A percentile compares a stretch with the other conserved stretches of the same genome.
Evolutionary conservation across 2,113 vertebrate species (phyloP).

Genomic region (Alethe diademata): DNA sequence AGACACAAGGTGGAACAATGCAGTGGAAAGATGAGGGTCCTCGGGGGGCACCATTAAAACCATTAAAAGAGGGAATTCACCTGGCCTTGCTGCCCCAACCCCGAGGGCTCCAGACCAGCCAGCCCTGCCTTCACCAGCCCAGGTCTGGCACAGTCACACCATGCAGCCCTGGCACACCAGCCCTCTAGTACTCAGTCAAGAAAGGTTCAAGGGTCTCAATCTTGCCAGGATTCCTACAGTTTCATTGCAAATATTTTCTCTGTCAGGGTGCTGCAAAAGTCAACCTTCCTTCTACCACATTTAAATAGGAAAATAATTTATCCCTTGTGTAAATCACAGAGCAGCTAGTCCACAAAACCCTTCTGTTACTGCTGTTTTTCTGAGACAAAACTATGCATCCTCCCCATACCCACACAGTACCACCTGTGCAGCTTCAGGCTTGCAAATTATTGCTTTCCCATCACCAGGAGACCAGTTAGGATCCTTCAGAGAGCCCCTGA

Average conservation of each 20-base stretch:
- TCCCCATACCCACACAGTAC: not conserved
- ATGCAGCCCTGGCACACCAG: not conserved
- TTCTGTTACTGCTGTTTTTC: not conserved
- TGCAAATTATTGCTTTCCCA: not conserved
- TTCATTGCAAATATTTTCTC: not conserved
- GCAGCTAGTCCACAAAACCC: not conserved
- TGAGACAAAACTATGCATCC: not conserved
- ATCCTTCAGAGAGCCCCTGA: not conserved
- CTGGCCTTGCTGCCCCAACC: fast-evolving
- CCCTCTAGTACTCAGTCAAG: not conserved
- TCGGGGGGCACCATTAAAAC: fast-evolving
- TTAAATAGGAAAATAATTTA: not conserved
- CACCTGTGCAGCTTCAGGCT: not conserved
- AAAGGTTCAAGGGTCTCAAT: not conserved
- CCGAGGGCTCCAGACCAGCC: fast-evolving
- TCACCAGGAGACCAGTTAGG: not conserved
- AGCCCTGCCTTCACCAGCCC: not conserved
- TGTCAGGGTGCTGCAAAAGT: not conserved
- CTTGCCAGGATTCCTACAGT: not conserved
- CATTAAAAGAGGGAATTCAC: fast-evolving
- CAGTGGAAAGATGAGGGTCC: not conserved
- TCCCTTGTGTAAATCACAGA: not conserved
- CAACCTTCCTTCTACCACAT: not conserved
- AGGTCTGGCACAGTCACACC: not conserved
- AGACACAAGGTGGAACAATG: not conserved